Percentiles rank a stretch among this genome's conserved stretches.
These are phyloP conservation scores for Okapia johnstoni DNA, from an alignment of 2,113 vertebrate genomes.

Conservation along the genomic window DNA sequence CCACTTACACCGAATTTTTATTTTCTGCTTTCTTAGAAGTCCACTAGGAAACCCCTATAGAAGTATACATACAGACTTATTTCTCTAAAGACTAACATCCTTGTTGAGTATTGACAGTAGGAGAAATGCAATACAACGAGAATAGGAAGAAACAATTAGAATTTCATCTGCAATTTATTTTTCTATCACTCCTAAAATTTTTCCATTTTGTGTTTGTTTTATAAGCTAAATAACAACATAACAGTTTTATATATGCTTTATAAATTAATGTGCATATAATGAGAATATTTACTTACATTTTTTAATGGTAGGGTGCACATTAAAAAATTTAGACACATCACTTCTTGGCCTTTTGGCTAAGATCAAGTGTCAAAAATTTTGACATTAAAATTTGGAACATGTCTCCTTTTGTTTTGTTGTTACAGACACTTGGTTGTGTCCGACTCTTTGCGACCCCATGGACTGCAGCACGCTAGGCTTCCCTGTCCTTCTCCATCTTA, in stretches of 20 bases:
- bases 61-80: background rate
- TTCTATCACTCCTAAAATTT: background rate
- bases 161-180: background rate
- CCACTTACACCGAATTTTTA: background rate
- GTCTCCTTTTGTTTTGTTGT: background rate
- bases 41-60: background rate
- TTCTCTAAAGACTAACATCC: background rate
- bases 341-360: background rate
- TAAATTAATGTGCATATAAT: background rate
- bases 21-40: slow-evolving; percentile 24
- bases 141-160: background rate
- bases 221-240: background rate
- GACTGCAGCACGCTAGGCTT: background rate
- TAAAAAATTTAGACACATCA: background rate
- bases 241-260: background rate
- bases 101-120: background rate
- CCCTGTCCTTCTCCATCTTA: background rate
- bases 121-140: background rate
- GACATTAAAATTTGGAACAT: background rate
- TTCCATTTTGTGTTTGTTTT: background rate
- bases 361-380: background rate
- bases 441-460: background rate
- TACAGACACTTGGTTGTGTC: background rate
- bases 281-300: background rate
- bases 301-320: background rate